Conservation (phyloP, 2,797 vertebrate genomes). For the Salarias fasciatus region DNA sequence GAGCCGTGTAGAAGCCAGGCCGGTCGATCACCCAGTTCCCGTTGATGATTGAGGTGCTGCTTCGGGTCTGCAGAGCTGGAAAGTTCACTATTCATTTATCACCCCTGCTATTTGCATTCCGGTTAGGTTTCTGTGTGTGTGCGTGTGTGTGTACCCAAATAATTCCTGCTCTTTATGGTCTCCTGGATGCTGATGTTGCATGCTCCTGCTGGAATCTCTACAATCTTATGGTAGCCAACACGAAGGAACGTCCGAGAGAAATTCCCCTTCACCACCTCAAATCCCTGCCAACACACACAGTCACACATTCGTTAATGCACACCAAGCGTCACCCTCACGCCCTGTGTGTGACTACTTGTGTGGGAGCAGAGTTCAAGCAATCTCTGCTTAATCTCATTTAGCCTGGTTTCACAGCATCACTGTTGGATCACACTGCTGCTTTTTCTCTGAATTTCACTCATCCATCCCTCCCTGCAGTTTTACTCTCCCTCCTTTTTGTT, state of each 20-base stretch:
- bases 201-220: constrained; percentile 79
- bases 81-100: constrained; percentile 1
- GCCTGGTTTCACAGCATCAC: constrained; percentile 23
- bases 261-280: constrained; percentile 72
- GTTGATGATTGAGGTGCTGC: constrained; percentile 78
- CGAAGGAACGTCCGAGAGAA: constrained; percentile 73
- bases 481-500: neutral
- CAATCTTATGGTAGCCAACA: constrained; percentile 80
- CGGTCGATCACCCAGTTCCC: constrained; percentile 83
- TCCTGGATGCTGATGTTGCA: constrained; percentile 76
- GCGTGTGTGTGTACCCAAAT: constrained; percentile 69
- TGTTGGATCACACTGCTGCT: constrained; percentile 43
- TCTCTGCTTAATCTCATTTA: neutral
- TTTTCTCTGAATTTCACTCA: constrained; percentile 33
- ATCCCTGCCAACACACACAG: constrained; percentile 62
- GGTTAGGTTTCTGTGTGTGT: neutral
- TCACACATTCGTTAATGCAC: constrained; percentile 32
- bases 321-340: constrained; percentile 29
- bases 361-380: constrained; percentile 22
- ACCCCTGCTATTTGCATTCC: neutral
- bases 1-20: constrained; percentile 73
- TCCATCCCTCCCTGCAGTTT: constrained; percentile 21
- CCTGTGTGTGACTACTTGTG: neutral
- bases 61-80: constrained; percentile 73
- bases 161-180: constrained; percentile 79